Percentiles rank a stretch among this genome's conserved stretches.
Conservation (phyloP, 2,113 vertebrate genomes). For the Planiliza haematocheilus region DNA sequence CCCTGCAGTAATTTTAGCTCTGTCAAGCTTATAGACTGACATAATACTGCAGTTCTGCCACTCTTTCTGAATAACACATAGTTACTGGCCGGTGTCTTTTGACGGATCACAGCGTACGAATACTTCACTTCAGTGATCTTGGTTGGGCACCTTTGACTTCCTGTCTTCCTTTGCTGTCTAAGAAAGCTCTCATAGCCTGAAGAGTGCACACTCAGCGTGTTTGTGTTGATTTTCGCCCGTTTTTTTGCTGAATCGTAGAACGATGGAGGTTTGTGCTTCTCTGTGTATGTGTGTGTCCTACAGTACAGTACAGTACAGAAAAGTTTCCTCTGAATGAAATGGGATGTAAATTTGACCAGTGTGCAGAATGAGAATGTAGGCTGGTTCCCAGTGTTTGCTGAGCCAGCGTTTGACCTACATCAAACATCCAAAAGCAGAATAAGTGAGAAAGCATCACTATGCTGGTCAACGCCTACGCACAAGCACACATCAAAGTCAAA, state of each 20-base stretch:
- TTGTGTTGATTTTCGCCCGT: slow-evolving; percentile 42
- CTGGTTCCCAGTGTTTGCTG: slow-evolving; percentile 62
- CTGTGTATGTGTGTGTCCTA: slow-evolving; percentile 37
- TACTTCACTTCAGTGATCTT: slow-evolving; percentile 32
- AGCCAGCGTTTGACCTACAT: slow-evolving; percentile 72
- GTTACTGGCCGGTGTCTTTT: neutral
- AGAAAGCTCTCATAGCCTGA: slow-evolving; percentile 22
- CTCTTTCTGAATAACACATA: neutral
- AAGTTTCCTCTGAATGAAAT: slow-evolving; percentile 68
- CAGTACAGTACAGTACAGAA: slow-evolving; percentile 29
- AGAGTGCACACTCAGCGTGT: slow-evolving; percentile 66
- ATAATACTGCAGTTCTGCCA: too few species aligned
- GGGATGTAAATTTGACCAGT: slow-evolving; percentile 74
- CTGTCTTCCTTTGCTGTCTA: slow-evolving; percentile 40
- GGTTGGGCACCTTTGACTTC: slow-evolving; percentile 37
- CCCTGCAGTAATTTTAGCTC: neutral
- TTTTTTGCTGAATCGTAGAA: slow-evolving; percentile 77
- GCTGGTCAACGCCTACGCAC: slow-evolving; percentile 44
- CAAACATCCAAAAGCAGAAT: slow-evolving; percentile 62
- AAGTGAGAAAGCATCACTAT: slow-evolving; percentile 53
- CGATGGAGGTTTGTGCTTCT: slow-evolving; percentile 25
- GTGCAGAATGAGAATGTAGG: slow-evolving; percentile 62
- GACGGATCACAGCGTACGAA: slow-evolving; percentile 19
- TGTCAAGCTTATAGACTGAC: neutral
- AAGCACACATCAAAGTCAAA: slow-evolving; percentile 37